These are phyloP conservation scores for Himalopsyche anomala DNA, from an alignment of 2,888 invertebrate genomes.

Conservation along the genomic window DNA sequence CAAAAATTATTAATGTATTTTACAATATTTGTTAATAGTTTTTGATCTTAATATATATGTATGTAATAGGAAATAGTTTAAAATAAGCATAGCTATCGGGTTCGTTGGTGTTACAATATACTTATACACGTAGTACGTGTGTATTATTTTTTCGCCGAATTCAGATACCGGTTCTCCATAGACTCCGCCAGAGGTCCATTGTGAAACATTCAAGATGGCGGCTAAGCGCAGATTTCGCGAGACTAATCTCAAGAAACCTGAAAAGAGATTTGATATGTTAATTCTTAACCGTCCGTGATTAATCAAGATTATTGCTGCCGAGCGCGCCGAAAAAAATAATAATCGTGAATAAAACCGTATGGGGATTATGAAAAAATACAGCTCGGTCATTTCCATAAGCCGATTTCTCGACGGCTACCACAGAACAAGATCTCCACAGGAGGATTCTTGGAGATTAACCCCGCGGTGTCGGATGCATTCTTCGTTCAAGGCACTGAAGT, in stretches of 20 bases:
- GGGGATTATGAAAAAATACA: slow-evolving; percentile 62
- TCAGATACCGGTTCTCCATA: slow-evolving; percentile 32
- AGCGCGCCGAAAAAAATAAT: slow-evolving; percentile 39
- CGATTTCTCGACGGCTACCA: slow-evolving; percentile 63
- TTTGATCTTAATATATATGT: too few relatives aligned
- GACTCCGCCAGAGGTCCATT: slow-evolving; percentile 20
- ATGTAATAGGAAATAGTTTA: too few relatives aligned
- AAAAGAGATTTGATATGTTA: slow-evolving; percentile 65
- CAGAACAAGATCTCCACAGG: slow-evolving; percentile 61
- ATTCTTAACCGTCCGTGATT: slow-evolving; percentile 65
- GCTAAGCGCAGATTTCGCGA: slow-evolving; percentile 44
- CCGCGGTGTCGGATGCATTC: not conserved
- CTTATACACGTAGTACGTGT: not conserved
- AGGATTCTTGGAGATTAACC: slow-evolving; percentile 48
- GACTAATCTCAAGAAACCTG: slow-evolving; percentile 56
- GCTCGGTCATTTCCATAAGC: slow-evolving; percentile 66
- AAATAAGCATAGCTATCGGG: too few relatives aligned
- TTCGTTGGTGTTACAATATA: not conserved
- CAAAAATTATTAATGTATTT: too few relatives aligned
- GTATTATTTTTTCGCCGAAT: slow-evolving; percentile 36
- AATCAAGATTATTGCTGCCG: slow-evolving; percentile 64
- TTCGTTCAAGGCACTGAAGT: too few relatives aligned
- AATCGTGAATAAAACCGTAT: slow-evolving; percentile 51
- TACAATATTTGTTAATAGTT: too few relatives aligned
- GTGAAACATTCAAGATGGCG: slow-evolving; percentile 26